Conservation (phyloP, 2,113 vertebrate genomes). For the Henicopernis longicauda region DNA sequence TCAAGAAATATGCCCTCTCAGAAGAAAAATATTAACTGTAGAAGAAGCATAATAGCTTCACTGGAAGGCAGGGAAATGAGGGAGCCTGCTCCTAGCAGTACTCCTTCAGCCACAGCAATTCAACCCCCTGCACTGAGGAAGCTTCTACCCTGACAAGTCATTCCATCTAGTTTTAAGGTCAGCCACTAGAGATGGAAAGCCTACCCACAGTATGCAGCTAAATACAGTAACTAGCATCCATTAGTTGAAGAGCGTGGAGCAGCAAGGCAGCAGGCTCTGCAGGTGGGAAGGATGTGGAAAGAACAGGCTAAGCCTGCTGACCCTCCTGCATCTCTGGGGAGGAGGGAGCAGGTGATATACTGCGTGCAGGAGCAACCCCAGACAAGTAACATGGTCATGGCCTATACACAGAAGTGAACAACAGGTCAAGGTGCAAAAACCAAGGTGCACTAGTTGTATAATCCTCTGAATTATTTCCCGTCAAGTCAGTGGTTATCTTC, state of each 20-base stretch:
- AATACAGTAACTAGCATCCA: not conserved
- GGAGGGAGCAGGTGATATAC: not conserved
- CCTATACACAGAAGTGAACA: not conserved
- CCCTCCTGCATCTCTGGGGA: not conserved
- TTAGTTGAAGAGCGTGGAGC: not conserved
- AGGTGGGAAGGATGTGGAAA: not conserved
- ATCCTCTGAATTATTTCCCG: not conserved
- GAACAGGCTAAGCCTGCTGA: not conserved
- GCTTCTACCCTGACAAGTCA: not conserved
- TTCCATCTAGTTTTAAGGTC: not conserved
- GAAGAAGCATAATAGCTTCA: not conserved
- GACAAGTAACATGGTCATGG: not conserved
- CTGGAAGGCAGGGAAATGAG: slow-evolving; percentile 1
- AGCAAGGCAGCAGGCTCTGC: not conserved
- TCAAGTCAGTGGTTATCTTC: not conserved
- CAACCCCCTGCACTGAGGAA: not conserved
- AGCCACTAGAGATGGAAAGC: not conserved
- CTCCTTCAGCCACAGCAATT: not conserved
- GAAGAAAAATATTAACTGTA: not conserved
- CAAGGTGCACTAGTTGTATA: not conserved
- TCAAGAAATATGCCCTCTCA: not conserved
- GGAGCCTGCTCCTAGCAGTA: not conserved
- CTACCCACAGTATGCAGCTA: not conserved
- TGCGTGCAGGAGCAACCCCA: not conserved
- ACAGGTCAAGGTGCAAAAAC: not conserved